Base-by-base conservation (phyloP, 2,888 invertebrate species). In the Carterocephalus palaemon region DNA sequence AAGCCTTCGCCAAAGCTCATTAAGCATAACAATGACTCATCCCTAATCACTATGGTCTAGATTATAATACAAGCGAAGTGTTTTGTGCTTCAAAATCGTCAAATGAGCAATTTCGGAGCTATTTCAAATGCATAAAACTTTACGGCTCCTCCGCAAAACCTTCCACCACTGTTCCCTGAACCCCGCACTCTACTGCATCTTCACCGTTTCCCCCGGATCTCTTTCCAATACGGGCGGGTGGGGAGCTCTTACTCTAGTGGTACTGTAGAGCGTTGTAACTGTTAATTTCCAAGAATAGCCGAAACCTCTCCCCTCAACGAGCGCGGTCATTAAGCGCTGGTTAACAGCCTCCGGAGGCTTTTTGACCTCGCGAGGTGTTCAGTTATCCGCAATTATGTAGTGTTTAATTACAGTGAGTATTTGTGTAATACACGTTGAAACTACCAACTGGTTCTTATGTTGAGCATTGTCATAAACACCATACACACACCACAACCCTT, bases 51-150 rank as follows among this genome's bases (percentile, higher is more conserved):
- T 47, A 48, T 48, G n/a, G 41, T 38, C 51, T 49, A 55, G 51
- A 56, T 49, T 32, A 31, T 51, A 46, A 37, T 49, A 47, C 47
- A 54, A 54, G 43, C 51, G 54, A 64, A 62, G 64, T 63, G 62
- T 67, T 67, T 62, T 63, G 62, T 64, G 60, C 66, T 67, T 67
- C 63, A 59, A 65, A 73, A 75, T 70, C 75, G 75, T 70, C 70
- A 70, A 71, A 75, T 67, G 72, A 70, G 69, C 80, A 76, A 77
- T 80, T 79, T 75, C 78, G 79, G 70, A 70, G 74, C 75, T 69
- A 75, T 80, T 80, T 59, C 63, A 60, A 74, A 80, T 75, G 72
- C 79, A 80, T 80, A 79, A 80, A 80, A 80, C 64, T 80, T 80
- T 75, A 80, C 73, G 76, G n/a, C 62, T 64, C 56, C 57, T 60